phyloP scores from a whole-genome alignment of 2,888 invertebrate genomes.

The Coenonympha arcania region DNA sequence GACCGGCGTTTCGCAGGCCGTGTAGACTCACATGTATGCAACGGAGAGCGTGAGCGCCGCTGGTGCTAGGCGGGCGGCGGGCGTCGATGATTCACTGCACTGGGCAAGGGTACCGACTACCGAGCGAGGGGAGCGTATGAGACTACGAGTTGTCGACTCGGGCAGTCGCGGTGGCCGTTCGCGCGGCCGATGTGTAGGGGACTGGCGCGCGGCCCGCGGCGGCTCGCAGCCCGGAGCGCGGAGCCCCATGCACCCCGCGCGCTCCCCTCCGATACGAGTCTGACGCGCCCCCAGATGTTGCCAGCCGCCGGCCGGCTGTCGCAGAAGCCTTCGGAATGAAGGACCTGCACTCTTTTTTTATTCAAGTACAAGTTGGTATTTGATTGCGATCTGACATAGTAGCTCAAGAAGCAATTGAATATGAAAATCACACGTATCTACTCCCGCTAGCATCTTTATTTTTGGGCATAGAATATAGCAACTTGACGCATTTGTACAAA shows the following conservation, averaged over 20 bases:
- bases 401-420: no score
- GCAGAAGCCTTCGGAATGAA: conserved; percentile 49
- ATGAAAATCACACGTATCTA: no score
- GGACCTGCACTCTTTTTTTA: no score
- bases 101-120: conserved; percentile 29
- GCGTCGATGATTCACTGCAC: conserved; percentile 43
- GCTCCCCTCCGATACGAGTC: conserved; percentile 35
- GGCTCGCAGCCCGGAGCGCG: conserved; percentile 54
- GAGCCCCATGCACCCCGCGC: conserved; percentile 58
- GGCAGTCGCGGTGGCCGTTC: conserved; percentile 66
- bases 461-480: no score
- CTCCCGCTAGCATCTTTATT: conserved; percentile 16
- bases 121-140: conserved; percentile 26
- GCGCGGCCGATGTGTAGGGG: conserved; percentile 72
- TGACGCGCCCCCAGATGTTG: conserved; percentile 58
- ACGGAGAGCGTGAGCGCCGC: conserved; percentile 46
- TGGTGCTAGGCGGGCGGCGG: conserved; percentile 54
- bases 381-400: no score
- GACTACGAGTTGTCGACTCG: conserved; percentile 33
- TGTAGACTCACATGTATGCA: conserved; percentile 61
- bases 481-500: no score
- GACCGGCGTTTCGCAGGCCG: conserved; percentile 26
- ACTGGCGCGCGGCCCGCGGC: conserved; percentile 55
- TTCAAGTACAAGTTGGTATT: no score
- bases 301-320: conserved; percentile 26